Conservation (phyloP, 2,797 vertebrate genomes). For the Apodemus agrarius region DNA sequence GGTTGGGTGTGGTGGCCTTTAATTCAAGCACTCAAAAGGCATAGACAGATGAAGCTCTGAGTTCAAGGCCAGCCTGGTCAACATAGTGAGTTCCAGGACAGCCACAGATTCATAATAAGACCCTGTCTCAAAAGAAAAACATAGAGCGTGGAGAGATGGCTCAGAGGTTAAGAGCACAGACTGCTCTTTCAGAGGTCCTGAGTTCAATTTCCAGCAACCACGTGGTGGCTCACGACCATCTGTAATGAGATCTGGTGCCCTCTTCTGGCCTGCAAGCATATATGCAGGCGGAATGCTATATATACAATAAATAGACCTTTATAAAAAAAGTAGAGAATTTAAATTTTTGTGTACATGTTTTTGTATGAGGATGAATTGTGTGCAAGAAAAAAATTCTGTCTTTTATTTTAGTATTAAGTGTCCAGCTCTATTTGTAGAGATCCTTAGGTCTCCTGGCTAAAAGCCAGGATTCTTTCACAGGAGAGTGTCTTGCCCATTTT, state of each 20-base stretch:
- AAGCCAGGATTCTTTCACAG: slow-evolving; percentile 58
- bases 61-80: background rate
- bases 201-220: background rate
- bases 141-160: background rate
- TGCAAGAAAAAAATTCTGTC: slow-evolving; percentile 51
- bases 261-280: background rate
- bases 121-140: background rate
- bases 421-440: slow-evolving; percentile 44
- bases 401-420: slow-evolving; percentile 49
- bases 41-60: background rate
- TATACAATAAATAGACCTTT: background rate
- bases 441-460: slow-evolving; percentile 59
- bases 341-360: slow-evolving; percentile 41
- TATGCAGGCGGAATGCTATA: background rate
- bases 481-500: slow-evolving; percentile 17
- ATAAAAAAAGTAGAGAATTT: background rate
- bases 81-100: background rate
- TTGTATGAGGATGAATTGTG: background rate
- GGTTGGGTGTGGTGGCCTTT: background rate
- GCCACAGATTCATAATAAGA: background rate
- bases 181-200: background rate
- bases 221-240: background rate
- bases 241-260: background rate
- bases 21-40: background rate
- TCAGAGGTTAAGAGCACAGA: background rate